Base-by-base conservation (phyloP, 53 echinoderm and acorn worm genomes). In the Mesocentrotus franciscanus region DNA sequence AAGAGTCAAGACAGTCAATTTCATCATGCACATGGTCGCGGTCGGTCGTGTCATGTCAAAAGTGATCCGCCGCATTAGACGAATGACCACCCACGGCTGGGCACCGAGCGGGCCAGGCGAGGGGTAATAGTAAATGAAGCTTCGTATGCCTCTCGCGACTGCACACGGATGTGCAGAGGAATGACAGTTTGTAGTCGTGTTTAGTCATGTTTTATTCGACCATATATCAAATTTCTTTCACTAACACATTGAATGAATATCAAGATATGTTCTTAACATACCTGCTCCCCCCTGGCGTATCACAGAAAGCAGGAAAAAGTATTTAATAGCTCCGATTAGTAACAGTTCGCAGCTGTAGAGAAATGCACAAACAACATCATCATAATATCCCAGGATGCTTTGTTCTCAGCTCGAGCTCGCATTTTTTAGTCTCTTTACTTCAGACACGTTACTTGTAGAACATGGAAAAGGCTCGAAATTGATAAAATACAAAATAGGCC, bases 381-480 rank as follows among this genome's bases (percentile, higher is more conserved):
- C 20, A 26, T 64, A 70, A 66, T 92, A 22, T 92, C 92, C 92
- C 70, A 92, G 92, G 22, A 92, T 92, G 92, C 92, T 18, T 64
- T 68, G 81, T 81, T 78, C 34, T 78, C n/a, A n/a, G n/a, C n/a
- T n/a, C n/a, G n/a, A n/a, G n/a, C n/a, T n/a, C n/a, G n/a, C n/a
- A 42, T 39, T 39, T 81, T 27, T 17, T 81, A 81, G 81, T 81
- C 81, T 81, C 42, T 81, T 18, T 39, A 81, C 36, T 81, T 81
- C 81, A 81, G 81, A 81, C 81, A n/a, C n/a, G 36, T 34, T 16
- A 2, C 12, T 12, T 26, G 27, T 0, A 8, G 10, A 30, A 11
- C 11, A 0, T 30, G 10, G 29, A 12, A 9, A 5, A 49, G 49
- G 49, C 6, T 49, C 49, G 22, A 7, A 66, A 20, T 66, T 1